phyloP scores from a whole-genome alignment of 1,140 invertebrate species.

The Solenopsis fugax region DNA sequence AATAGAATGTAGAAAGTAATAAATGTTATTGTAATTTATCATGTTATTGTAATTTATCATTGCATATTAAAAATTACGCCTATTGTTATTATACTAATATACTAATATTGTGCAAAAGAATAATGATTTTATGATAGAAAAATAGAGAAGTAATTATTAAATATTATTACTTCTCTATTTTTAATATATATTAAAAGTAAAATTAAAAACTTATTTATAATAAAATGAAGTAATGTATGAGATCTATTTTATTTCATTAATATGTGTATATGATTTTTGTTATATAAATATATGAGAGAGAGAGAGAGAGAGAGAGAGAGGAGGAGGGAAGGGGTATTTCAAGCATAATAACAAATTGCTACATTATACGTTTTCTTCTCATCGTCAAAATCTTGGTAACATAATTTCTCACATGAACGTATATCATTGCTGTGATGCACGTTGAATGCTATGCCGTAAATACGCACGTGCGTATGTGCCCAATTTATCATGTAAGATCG shows the following conservation, averaged over 20 bases:
- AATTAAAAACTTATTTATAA: not conserved
- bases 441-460: constrained; percentile 36
- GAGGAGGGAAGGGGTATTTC: not conserved
- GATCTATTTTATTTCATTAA: not conserved
- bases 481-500: constrained; percentile 75
- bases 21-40: not conserved
- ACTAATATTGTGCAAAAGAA: not conserved
- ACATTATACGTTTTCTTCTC: not conserved
- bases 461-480: constrained; percentile 50
- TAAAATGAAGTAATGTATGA: not conserved
- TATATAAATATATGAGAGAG: not conserved
- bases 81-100: not conserved
- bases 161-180: not conserved
- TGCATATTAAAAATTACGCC: not conserved
- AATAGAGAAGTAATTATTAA: too few species aligned
- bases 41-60: too few species aligned
- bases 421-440: constrained; percentile 32
- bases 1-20: not conserved
- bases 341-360: constrained; percentile 6
- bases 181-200: not conserved
- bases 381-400: constrained; percentile 38
- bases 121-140: not conserved
- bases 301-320: not conserved
- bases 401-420: constrained; percentile 11
- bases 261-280: not conserved